Conservation (phyloP, 2,888 invertebrate genomes). For the Mystacides longicornis region DNA sequence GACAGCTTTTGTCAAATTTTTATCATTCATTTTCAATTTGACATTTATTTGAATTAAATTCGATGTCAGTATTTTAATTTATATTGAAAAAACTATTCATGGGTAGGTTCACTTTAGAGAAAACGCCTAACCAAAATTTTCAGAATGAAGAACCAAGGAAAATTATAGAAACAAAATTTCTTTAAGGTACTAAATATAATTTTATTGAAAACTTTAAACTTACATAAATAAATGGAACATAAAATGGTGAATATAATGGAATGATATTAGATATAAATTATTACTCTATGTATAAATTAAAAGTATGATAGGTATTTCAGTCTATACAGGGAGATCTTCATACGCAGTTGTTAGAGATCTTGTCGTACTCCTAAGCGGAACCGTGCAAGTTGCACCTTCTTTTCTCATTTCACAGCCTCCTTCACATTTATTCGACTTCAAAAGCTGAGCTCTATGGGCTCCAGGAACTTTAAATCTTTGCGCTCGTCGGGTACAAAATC, state of each 20-base stretch:
- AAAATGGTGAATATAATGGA: not conserved
- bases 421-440: not conserved
- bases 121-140: not conserved
- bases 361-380: constrained; percentile 7
- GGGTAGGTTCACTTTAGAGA: not conserved
- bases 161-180: not conserved
- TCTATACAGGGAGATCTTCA: constrained; percentile 19
- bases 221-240: not conserved
- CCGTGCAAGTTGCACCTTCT: not conserved
- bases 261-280: too few species aligned
- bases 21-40: not conserved
- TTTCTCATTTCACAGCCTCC: not conserved
- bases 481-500: constrained; percentile 44
- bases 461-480: constrained; percentile 42
- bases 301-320: too few species aligned
- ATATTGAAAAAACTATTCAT: not conserved
- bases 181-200: not conserved
- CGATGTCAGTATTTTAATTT: not conserved
- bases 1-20: too few species aligned
- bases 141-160: not conserved
- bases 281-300: too few species aligned
- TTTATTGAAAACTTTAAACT: not conserved
- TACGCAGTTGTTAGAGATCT: constrained; percentile 22
- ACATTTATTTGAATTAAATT: not conserved
- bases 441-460: constrained; percentile 18